These are phyloP conservation scores for Diceros bicornis DNA, from an alignment of 2,797 vertebrate genomes.

Conservation along the genomic window DNA sequence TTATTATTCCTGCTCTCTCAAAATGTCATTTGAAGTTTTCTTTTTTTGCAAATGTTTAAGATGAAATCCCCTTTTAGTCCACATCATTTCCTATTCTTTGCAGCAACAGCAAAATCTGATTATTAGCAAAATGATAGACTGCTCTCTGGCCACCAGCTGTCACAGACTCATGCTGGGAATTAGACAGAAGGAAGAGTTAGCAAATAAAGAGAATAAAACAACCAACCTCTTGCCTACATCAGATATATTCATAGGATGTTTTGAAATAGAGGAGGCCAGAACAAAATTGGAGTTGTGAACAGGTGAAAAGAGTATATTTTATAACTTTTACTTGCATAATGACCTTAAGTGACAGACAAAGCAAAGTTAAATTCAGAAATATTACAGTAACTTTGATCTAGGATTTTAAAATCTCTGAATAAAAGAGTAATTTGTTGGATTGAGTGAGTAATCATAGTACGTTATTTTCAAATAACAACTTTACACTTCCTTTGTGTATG, in stretches of 20 bases:
- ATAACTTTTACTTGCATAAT: background rate
- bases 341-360: background rate
- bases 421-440: background rate
- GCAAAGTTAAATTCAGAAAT: constrained; percentile 46
- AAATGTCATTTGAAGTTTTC: constrained; percentile 54
- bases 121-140: constrained; percentile 75
- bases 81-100: constrained; percentile 73
- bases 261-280: constrained; percentile 67
- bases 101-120: constrained; percentile 73
- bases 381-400: background rate
- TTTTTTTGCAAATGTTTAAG: constrained; percentile 60
- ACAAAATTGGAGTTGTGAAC: background rate
- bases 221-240: background rate
- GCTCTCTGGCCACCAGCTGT: constrained; percentile 76
- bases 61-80: constrained; percentile 53
- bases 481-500: background rate
- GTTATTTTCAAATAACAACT: background rate
- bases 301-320: background rate
- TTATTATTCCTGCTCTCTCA: constrained; percentile 1
- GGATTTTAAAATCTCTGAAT: background rate
- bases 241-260: constrained; percentile 56
- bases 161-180: constrained; percentile 34
- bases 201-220: constrained; percentile 62
- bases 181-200: constrained; percentile 55
- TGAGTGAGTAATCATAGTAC: background rate